Conservation (phyloP, 2,113 vertebrate species). For the Ranitomeya imitator region DNA sequence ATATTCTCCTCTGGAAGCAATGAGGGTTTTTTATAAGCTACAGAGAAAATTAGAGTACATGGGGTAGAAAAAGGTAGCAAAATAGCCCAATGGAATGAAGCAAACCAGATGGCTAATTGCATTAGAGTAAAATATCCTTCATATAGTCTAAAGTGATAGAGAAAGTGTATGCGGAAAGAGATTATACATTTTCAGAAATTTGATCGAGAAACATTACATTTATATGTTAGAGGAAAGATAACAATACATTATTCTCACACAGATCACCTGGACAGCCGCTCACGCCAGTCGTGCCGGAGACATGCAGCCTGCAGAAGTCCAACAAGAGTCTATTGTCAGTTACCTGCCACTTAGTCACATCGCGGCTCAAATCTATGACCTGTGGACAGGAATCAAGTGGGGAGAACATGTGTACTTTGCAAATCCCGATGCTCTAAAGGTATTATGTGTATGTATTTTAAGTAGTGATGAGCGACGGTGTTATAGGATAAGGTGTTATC, state of each 20-base stretch:
- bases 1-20: neutral
- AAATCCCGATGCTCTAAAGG: conserved; percentile 88
- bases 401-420: conserved; percentile 87
- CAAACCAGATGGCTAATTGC: neutral
- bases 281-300: conserved; percentile 77
- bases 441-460: conserved; percentile 58
- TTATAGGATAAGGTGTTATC: too few relatives aligned
- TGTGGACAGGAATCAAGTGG: conserved; percentile 87
- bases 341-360: conserved; percentile 90
- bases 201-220: too few relatives aligned
- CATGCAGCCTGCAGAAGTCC: conserved; percentile 80
- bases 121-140: neutral
- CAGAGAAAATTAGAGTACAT: too few relatives aligned
- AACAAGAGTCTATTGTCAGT: conserved; percentile 84
- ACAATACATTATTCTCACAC: conserved; percentile 11
- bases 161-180: neutral
- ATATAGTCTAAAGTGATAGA: neutral
- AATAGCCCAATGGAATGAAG: too few relatives aligned
- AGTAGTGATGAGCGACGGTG: too few relatives aligned
- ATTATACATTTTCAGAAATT: too few relatives aligned
- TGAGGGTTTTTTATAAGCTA: neutral
- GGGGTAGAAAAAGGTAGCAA: too few relatives aligned
- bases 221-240: neutral
- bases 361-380: conserved; percentile 86
- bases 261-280: conserved; percentile 87